Percentiles rank a stretch among this genome's conserved stretches.
These are phyloP conservation scores for Drosophila subquinaria DNA, from an alignment of 2,888 invertebrate species.

Conservation along the genomic window DNA sequence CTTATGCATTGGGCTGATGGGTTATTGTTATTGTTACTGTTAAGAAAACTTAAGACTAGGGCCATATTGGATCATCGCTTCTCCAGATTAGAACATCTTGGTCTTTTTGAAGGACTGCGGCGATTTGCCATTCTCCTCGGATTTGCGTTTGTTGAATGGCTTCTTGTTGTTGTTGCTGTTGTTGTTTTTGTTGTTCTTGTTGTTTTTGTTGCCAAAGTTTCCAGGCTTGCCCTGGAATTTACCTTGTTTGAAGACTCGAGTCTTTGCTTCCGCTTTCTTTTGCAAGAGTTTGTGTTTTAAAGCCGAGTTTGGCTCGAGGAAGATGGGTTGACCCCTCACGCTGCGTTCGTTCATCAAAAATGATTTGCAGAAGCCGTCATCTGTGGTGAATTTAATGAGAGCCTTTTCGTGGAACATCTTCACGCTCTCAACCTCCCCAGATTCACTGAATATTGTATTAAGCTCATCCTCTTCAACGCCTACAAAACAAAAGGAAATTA, in stretches of 20 bases:
- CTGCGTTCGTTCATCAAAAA: conserved; percentile 69
- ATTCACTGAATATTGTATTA: conserved; percentile 45
- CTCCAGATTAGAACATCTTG: conserved; percentile 31
- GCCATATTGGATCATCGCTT: not conserved
- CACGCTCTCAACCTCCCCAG: conserved; percentile 65
- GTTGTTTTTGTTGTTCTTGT: conserved; percentile 37
- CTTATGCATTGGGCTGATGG: conserved; percentile 26
- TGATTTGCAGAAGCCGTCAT: conserved; percentile 78
- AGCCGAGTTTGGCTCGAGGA: conserved; percentile 76
- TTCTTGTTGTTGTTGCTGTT: conserved; percentile 28
- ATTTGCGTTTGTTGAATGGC: conserved; percentile 61
- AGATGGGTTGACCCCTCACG: conserved; percentile 61
- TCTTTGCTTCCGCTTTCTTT: not conserved
- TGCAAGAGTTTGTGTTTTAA: conserved; percentile 48
- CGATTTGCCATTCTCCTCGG: conserved; percentile 27
- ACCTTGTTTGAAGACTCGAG: not conserved
- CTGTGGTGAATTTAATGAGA: conserved; percentile 62
- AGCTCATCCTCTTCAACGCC: conserved; percentile 62
- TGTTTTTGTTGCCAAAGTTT: conserved; percentile 11
- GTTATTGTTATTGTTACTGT: conserved; percentile 29
- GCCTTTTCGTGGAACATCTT: conserved; percentile 43
- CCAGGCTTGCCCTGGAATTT: conserved; percentile 16
- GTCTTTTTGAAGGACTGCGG: conserved; percentile 42
- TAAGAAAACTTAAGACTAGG: conserved; percentile 43
- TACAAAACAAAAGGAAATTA: not conserved